Conservation (phyloP, 2,797 vertebrate species). For the Amblyopsis hoosieri region DNA sequence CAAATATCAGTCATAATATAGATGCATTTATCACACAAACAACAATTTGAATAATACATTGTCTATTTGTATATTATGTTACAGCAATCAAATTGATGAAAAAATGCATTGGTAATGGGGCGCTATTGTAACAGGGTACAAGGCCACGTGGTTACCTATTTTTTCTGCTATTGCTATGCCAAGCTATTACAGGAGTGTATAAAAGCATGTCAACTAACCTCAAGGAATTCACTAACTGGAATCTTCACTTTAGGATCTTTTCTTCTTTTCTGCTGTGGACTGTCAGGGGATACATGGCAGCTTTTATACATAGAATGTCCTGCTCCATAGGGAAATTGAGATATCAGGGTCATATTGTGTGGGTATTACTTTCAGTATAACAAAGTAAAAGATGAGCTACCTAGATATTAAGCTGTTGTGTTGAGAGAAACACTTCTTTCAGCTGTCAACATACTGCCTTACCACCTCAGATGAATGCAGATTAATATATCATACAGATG, state of each 20-base stretch:
- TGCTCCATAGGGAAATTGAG: slow-evolving; percentile 26
- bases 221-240: slow-evolving; percentile 65
- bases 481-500: too few relatives aligned
- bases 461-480: too few relatives aligned
- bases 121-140: too few relatives aligned
- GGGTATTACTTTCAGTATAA: too few relatives aligned
- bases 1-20: too few relatives aligned
- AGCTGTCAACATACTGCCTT: too few relatives aligned
- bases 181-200: slow-evolving; percentile 44
- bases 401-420: too few relatives aligned
- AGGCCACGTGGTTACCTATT: slow-evolving; percentile 20
- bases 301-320: slow-evolving; percentile 71
- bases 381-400: too few relatives aligned
- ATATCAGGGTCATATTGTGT: background rate
- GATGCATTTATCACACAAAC: too few relatives aligned
- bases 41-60: too few relatives aligned
- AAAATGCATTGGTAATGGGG: too few relatives aligned
- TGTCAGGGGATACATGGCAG: slow-evolving; percentile 60
- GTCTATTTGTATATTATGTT: background rate
- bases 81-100: background rate
- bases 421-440: too few relatives aligned
- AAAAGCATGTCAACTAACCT: slow-evolving; percentile 47
- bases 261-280: slow-evolving; percentile 26
- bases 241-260: slow-evolving; percentile 44
- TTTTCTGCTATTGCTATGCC: slow-evolving; percentile 30